Conservation (phyloP, 2,888 invertebrate species). For the Chydorus sphaericus region DNA sequence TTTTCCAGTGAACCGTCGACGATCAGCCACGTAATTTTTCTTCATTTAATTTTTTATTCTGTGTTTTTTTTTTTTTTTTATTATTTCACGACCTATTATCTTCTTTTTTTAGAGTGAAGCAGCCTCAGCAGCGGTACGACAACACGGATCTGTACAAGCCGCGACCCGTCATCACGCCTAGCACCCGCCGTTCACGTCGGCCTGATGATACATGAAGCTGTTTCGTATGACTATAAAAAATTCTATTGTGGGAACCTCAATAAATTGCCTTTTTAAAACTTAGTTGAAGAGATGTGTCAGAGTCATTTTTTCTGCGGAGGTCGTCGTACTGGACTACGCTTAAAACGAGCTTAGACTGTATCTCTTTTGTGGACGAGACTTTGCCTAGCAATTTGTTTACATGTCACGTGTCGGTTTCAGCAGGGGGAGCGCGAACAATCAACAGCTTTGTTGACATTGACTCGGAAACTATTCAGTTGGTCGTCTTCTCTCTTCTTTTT, state of each 20-base stretch:
- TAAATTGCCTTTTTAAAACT: neutral
- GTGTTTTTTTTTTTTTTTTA: neutral
- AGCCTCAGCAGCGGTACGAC: conserved; percentile 41
- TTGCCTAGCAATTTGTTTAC: neutral
- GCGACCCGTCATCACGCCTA: conserved; percentile 29
- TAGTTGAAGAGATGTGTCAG: neutral
- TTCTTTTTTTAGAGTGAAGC: conserved; percentile 5
- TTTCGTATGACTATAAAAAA: too few relatives aligned
- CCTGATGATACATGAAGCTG: neutral
- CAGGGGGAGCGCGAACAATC: conserved; percentile 4
- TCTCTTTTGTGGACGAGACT: too few relatives aligned
- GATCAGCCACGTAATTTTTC: neutral
- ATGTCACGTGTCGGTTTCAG: conserved; percentile 4
- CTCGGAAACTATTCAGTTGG: too few relatives aligned
- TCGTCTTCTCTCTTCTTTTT: neutral
- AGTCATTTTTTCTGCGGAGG: too few relatives aligned
- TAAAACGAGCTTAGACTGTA: too few relatives aligned
- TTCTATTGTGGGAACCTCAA: neutral
- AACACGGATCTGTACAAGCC: conserved; percentile 58
- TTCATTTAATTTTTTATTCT: neutral
- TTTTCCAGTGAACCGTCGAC: neutral
- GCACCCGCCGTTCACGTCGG: conserved; percentile 10
- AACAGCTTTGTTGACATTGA: conserved; percentile 5
- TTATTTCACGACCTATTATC: neutral
- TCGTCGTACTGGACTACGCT: too few relatives aligned